These are phyloP conservation scores for Lasioglossum calceatum DNA, from an alignment of 2,888 invertebrate genomes.

Conservation along the genomic window DNA sequence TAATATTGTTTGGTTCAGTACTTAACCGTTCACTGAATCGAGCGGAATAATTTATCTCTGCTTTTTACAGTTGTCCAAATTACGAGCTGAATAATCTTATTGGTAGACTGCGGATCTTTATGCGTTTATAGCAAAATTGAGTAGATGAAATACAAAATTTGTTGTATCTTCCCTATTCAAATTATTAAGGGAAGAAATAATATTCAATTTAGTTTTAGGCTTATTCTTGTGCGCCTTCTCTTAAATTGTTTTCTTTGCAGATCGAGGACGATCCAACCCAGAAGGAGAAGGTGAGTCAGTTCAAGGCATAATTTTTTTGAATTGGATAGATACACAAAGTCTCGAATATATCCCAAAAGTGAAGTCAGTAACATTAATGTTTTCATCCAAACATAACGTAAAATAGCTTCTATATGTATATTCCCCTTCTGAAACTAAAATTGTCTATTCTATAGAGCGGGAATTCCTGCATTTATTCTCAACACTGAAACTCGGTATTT, in stretches of 20 bases:
- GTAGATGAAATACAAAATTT: too few relatives aligned
- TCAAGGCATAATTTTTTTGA: neutral
- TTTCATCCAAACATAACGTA: neutral
- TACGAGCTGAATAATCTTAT: too few relatives aligned
- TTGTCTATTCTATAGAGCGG: too few relatives aligned
- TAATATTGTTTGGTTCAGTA: neutral
- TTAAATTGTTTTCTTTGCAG: conserved; percentile 28
- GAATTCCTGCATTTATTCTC: neutral
- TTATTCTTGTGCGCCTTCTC: neutral
- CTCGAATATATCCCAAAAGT: neutral
- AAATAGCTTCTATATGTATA: neutral
- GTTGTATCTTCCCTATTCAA: too few relatives aligned
- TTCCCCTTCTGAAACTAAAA: too few relatives aligned
- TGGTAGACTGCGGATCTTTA: too few relatives aligned
- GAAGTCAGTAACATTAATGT: neutral
- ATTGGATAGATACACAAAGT: neutral
- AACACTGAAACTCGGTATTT: neutral
- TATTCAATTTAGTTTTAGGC: too few relatives aligned
- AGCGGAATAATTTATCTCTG: neutral
- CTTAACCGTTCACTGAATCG: neutral
- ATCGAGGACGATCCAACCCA: conserved; percentile 42
- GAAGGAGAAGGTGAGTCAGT: conserved; percentile 45
- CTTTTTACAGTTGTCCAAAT: neutral
- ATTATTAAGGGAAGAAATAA: too few relatives aligned
- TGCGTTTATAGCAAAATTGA: too few relatives aligned